Conservation (phyloP, 1,140 invertebrate genomes). For the Drosophila biarmipes region DNA sequence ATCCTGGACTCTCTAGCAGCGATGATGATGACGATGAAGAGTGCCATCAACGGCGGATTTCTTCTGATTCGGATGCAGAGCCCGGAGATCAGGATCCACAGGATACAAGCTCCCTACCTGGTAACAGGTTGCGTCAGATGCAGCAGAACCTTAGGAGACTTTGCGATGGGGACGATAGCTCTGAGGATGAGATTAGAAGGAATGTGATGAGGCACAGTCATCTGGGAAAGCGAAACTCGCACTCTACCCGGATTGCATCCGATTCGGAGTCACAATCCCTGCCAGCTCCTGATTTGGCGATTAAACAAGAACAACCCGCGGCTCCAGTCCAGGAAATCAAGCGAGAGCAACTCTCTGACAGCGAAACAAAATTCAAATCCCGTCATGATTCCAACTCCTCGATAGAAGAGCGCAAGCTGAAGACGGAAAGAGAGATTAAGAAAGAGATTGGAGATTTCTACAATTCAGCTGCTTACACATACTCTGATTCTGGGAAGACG, state of each 20-base stretch:
- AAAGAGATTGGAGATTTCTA: constrained; percentile 71
- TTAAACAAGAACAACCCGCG: constrained; percentile 59
- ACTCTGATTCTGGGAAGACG: constrained; percentile 32
- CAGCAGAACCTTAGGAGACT: constrained; percentile 68
- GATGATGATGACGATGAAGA: constrained; percentile 62
- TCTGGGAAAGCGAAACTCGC: constrained; percentile 85
- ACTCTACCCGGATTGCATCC: constrained; percentile 86
- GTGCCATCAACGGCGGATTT: constrained; percentile 56
- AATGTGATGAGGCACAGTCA: constrained; percentile 71
- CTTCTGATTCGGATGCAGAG: constrained; percentile 70
- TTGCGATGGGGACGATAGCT: constrained; percentile 84
- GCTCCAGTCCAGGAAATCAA: constrained; percentile 72
- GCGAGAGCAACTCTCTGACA: constrained; percentile 62
- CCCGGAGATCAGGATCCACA: constrained; percentile 22
- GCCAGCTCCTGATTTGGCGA: constrained; percentile 76
- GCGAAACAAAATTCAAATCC: constrained; percentile 58
- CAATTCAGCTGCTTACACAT: constrained; percentile 30
- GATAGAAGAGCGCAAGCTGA: constrained; percentile 59
- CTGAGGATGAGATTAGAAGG: constrained; percentile 76
- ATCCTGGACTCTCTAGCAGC: constrained; percentile 65
- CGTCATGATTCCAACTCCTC: constrained; percentile 70
- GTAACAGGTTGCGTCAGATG: constrained; percentile 56
- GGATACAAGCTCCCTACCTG: constrained; percentile 18
- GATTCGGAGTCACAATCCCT: constrained; percentile 85
- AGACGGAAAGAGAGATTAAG: constrained; percentile 76